Evolutionary conservation across 2,797 vertebrate genomes (phyloP), one percentile per base, ranked within the genome.

Genomic region (Sciurus carolinensis): DNA sequence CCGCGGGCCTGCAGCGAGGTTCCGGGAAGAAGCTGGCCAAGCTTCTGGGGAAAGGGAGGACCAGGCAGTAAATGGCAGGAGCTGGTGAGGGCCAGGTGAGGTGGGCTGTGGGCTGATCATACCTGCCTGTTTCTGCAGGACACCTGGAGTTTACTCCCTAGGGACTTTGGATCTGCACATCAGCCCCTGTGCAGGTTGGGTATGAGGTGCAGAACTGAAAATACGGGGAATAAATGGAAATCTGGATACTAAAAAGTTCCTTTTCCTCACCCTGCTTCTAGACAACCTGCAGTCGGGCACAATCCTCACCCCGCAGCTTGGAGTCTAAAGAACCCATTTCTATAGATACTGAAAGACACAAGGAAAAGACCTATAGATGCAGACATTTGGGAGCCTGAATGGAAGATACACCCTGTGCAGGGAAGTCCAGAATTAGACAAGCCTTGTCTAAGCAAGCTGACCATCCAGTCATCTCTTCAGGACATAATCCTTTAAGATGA

Each of bases 401-500:
- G 71, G 44, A 79, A 80, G 26, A 75, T 14, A 13, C 28, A 66
- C 28, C 2, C 26, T 18, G 26, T 33, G 9, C 5, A 15, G 20
- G 30, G 59, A 50, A 79, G 57, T 57, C 42, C 54, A 10, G 47
- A 26, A 0, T 24, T 33, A n/a, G 26, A 83, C 18, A 87, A 87
- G 77, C 50, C 30, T 76, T 33, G 69, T 69, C 52, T 76, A 86
- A 77, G 44, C 62, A 5, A 18, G 1, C 36, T 71, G 50, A 82
- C 71, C 14, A 30, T 62, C 5, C 8, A 83, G 1, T 52, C 79
- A 47, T 42, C 73, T 85, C 44, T 72, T 85, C 33, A 62, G 47
- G 44, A 82, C 50, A n/a, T 30, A 62, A 50, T 39, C 87, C 59
- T 95, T 67, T 72, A 79, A 81, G 52, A 67, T 67, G 80, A 82